Percentiles rank a stretch among this genome's conserved stretches.
Conservation (phyloP, 2,113 vertebrate genomes). For the Heliornis fulica region DNA sequence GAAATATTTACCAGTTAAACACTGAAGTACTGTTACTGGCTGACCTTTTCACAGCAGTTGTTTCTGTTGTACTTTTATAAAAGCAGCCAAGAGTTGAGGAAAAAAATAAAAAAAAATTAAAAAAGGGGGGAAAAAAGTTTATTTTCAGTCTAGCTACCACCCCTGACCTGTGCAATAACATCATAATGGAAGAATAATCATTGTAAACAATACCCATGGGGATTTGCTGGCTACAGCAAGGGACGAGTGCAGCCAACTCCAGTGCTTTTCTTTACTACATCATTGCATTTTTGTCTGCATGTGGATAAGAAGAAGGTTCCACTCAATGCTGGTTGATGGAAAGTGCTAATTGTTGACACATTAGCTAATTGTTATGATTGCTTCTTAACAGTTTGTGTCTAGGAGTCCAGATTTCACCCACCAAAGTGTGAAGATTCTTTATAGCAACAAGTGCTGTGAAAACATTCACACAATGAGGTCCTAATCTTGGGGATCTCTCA, state of each 20-base stretch:
- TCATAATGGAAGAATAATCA: constrained; percentile 84
- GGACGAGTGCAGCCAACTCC: constrained; percentile 68
- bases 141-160: constrained; percentile 74
- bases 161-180: constrained; percentile 77
- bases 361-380: constrained; percentile 90
- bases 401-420: constrained; percentile 82
- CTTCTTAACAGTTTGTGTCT: constrained; percentile 79
- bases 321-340: constrained; percentile 76
- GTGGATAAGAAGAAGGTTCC: constrained; percentile 82
- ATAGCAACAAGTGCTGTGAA: constrained; percentile 78
- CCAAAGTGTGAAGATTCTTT: constrained; percentile 81
- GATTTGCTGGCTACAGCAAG: constrained; percentile 70
- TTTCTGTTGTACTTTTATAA: constrained; percentile 69
- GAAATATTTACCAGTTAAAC: constrained; percentile 78
- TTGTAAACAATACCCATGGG: constrained; percentile 78
- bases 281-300: constrained; percentile 81
- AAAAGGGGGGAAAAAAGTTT: constrained; percentile 15
- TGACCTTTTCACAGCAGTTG: constrained; percentile 70
- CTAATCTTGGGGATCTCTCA: constrained; percentile 78
- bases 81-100: constrained; percentile 69
- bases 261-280: constrained; percentile 82
- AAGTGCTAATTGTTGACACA: constrained; percentile 84
- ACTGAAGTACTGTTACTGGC: constrained; percentile 74
- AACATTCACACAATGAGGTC: constrained; percentile 81
- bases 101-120: neutral